A percentile compares a stretch with the other conserved stretches of the same genome.
Conservation (phyloP, 1,140 invertebrate genomes). For the Mamestra configurata region DNA sequence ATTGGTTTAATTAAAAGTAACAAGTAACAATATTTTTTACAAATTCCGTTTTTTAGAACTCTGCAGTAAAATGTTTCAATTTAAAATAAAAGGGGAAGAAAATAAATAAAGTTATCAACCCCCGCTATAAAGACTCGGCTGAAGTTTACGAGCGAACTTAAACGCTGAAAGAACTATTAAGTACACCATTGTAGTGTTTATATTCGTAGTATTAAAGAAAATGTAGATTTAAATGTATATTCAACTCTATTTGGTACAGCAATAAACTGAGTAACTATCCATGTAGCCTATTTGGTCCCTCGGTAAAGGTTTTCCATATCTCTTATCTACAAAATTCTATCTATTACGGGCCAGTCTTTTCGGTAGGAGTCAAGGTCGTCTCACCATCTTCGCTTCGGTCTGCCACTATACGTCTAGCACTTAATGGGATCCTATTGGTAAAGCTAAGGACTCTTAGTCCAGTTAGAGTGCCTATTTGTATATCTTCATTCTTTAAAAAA, state of each 20-base stretch:
- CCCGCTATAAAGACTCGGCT: slow-evolving; percentile 6
- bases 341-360: no score
- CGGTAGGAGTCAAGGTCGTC: no score
- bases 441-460: no score
- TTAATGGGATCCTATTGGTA: no score
- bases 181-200: slow-evolving; percentile 9
- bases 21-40: neutral
- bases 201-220: slow-evolving; percentile 6
- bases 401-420: no score
- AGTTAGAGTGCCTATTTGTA: no score
- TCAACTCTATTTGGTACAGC: neutral
- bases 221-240: slow-evolving; percentile 1
- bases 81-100: slow-evolving; percentile 17
- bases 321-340: no score
- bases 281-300: no score
- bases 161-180: slow-evolving; percentile 21
- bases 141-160: slow-evolving; percentile 10
- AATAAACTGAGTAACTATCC: neutral
- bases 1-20: neutral
- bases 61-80: slow-evolving; percentile 26
- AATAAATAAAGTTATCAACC: slow-evolving; percentile 32
- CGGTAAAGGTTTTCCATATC: no score
- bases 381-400: no score
- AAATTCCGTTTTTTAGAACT: neutral
- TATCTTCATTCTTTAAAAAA: no score